phyloP scores from a whole-genome alignment of 1,140 invertebrate genomes.

The Leptinotarsa lineolata region DNA sequence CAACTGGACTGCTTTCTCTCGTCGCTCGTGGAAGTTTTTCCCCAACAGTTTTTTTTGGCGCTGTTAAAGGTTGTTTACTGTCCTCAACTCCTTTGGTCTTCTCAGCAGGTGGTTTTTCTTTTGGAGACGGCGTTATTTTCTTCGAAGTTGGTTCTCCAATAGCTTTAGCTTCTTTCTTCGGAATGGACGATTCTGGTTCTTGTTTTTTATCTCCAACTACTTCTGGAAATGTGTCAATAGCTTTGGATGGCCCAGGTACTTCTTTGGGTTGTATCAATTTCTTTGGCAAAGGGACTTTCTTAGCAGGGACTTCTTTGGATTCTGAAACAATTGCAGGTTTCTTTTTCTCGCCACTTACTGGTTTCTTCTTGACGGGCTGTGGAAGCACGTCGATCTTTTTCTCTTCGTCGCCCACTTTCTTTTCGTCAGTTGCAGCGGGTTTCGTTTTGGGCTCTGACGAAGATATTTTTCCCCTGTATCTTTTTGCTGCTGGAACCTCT shows the following conservation, averaged over 20 bases:
- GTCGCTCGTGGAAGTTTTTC: too few species aligned
- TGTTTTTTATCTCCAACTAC: too few species aligned
- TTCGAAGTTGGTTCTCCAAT: not conserved
- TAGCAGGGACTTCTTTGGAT: too few species aligned
- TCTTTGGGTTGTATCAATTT: too few species aligned
- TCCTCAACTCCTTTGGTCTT: not conserved
- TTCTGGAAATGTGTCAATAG: too few species aligned
- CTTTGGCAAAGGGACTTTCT: too few species aligned
- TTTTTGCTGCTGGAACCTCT: constrained; percentile 12
- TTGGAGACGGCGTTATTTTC: not conserved
- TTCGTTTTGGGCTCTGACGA: not conserved
- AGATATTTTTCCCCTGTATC: constrained; percentile 13
- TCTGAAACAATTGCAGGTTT: not conserved
- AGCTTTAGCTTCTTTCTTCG: too few species aligned
- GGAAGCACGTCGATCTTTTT: not conserved
- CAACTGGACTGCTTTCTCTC: too few species aligned
- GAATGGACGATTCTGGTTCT: too few species aligned
- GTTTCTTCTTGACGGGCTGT: not conserved
- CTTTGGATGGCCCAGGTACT: too few species aligned
- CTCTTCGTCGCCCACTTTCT: not conserved
- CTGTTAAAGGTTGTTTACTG: too few species aligned
- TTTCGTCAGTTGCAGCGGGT: not conserved
- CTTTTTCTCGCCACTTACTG: not conserved
- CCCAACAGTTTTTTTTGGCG: too few species aligned
- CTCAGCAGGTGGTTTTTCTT: not conserved